A percentile compares a stretch with the other conserved stretches of the same genome.
Evolutionary conservation across 2,113 vertebrate species (phyloP).

Genomic region (Festucalex cinctus): DNA sequence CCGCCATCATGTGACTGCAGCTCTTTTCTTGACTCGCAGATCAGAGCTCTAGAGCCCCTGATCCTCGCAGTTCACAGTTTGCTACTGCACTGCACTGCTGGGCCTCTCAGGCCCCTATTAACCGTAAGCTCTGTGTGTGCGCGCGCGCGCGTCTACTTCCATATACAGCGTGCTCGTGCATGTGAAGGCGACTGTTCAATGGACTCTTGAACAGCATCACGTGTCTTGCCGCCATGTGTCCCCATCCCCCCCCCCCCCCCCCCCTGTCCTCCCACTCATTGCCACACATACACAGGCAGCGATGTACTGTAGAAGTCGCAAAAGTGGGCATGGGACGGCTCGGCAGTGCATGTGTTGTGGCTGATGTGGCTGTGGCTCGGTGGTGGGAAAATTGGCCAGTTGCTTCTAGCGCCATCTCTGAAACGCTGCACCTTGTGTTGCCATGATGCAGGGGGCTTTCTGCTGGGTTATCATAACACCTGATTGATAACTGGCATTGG

Average conservation of each 20-base stretch:
- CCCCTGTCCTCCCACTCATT: slow-evolving; percentile 15
- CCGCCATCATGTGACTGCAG: slow-evolving; percentile 48
- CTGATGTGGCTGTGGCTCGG: slow-evolving; percentile 53
- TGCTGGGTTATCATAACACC: not conserved
- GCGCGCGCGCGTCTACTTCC: slow-evolving; percentile 10
- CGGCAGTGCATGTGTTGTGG: slow-evolving; percentile 70
- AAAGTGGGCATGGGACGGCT: slow-evolving; percentile 60
- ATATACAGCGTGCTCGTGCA: slow-evolving; percentile 15
- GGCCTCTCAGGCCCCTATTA: slow-evolving; percentile 85
- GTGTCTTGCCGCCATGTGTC: slow-evolving; percentile 20
- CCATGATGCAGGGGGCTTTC: not conserved
- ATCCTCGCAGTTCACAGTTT: slow-evolving; percentile 97
- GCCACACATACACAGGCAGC: slow-evolving; percentile 9
- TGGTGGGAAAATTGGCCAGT: slow-evolving; percentile 55
- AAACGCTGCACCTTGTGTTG: slow-evolving; percentile 46
- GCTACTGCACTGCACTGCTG: slow-evolving; percentile 93
- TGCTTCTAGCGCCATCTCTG: slow-evolving; percentile 63
- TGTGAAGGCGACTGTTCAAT: slow-evolving; percentile 9
- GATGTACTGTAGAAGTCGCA: slow-evolving; percentile 19
- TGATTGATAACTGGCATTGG: not conserved
- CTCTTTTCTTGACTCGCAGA: slow-evolving; percentile 85
- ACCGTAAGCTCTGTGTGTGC: slow-evolving; percentile 83
- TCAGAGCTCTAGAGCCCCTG: slow-evolving; percentile 97
- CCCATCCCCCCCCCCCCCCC: no score
- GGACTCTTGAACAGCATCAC: slow-evolving; percentile 34